Evolutionary conservation across 2,113 vertebrate species (phyloP).

Genomic region (Austrofundulus limnaeus): DNA sequence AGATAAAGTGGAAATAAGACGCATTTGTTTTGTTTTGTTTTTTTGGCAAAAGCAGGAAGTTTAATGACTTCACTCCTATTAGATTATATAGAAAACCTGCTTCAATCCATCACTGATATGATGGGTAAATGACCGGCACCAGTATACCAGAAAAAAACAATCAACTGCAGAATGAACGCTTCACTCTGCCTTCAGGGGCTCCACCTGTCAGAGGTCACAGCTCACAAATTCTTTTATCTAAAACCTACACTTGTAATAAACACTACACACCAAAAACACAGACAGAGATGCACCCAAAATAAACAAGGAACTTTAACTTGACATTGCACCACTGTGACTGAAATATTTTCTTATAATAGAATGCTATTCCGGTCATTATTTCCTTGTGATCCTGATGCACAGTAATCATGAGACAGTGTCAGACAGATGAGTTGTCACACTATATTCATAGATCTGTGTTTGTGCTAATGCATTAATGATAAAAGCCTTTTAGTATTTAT

Average conservation of each 20-base stretch:
- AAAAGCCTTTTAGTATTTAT: conserved; percentile 14
- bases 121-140: neutral
- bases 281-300: neutral
- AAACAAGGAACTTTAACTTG: conserved; percentile 1
- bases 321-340: conserved; percentile 3
- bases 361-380: neutral
- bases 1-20: conserved; percentile 17
- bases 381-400: conserved; percentile 4
- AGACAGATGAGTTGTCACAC: conserved; percentile 8
- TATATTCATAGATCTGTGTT: neutral
- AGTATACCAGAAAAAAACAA: conserved; percentile 3
- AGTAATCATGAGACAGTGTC: conserved; percentile 17
- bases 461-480: neutral
- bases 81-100: conserved; percentile 14
- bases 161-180: neutral
- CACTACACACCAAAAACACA: neutral
- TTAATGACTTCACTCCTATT: conserved; percentile 16
- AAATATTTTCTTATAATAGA: conserved; percentile 1
- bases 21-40: neutral
- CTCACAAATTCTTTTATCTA: neutral
- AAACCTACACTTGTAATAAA: neutral
- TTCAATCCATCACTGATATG: neutral
- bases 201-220: neutral
- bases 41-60: conserved; percentile 15
- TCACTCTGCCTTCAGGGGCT: neutral